Base-by-base conservation (phyloP, 1,140 invertebrate species). In the Lysiphlebus fabarum region DNA sequence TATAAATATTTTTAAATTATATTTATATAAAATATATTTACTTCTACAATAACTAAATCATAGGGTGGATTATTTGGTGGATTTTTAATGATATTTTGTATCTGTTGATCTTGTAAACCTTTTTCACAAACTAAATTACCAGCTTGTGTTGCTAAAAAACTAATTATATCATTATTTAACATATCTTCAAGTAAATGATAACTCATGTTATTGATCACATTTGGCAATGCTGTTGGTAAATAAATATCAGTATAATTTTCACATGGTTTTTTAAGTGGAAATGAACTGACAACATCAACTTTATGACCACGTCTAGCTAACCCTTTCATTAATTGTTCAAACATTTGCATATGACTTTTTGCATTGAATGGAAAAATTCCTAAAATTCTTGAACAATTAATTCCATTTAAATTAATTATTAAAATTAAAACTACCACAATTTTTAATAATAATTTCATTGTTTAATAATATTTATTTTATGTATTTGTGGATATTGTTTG, bases 261-360 rank as follows among this genome's bases (percentile, higher is more conserved):
- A 66, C 55, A 7, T 7, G 37, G 54, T 53, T 61, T 53, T 47
- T 67, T 58, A 12, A 62, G 62, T 4, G 69, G 67, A 57, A 66
- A 72, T 3, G 65, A 47, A 6, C 63, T 68, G 7, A 77, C 56
- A 11, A 76, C 59, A 8, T 69, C 69, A 7, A 79, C 60, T n/a
- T 71, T 60, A 54, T 77, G 76, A 4, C 73, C 75, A 26, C 57
- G 53, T 9, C 57, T 43, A 0, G 70, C 71, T 6, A 79, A 49
- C n/a, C 59, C 70, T 41, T 67, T 65, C 42, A 71, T 67, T 6
- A 76, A n/a, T 1, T 64, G 57, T 7, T 70, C 67, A 36, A 70
- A 69, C 56, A 76, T 65, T n/a, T 64, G 61, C 26, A 62, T 67
- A 48, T 77, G 76, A 58, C 70, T 76, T 42, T 53, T 68, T 0